Percentiles rank a stretch among this genome's conserved stretches.
These are phyloP conservation scores for Drosophila cognata DNA, from an alignment of 2,888 invertebrate species.

Conservation along the genomic window DNA sequence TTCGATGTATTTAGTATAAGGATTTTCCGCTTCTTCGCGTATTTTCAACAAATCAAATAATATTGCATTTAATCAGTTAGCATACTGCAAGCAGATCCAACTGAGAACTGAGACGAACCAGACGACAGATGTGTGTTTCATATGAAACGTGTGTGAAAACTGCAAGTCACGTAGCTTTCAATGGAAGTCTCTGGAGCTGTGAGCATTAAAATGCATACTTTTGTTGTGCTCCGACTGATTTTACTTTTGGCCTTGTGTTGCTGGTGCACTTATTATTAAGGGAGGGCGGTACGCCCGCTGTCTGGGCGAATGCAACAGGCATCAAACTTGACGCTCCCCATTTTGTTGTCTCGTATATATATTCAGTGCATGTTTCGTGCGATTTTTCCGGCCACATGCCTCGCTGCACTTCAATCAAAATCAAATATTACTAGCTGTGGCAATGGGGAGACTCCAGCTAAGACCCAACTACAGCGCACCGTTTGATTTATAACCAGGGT, in stretches of 20 bases:
- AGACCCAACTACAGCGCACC: background rate
- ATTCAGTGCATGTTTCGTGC: slow-evolving; percentile 56
- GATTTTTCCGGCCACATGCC: slow-evolving; percentile 70
- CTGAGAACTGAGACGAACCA: background rate
- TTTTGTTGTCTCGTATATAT: slow-evolving; percentile 36
- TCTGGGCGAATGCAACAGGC: slow-evolving; percentile 62
- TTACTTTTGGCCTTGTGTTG: slow-evolving; percentile 40
- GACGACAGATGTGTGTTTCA: background rate
- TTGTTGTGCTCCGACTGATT: slow-evolving; percentile 10
- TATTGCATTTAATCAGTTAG: background rate
- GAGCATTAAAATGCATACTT: slow-evolving; percentile 51
- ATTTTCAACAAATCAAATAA: background rate
- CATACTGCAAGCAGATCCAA: background rate
- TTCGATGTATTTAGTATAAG: background rate
- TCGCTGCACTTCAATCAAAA: slow-evolving; percentile 76
- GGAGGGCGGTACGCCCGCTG: background rate
- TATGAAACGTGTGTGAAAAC: background rate
- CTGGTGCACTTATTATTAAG: slow-evolving; percentile 54
- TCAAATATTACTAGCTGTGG: slow-evolving; percentile 68
- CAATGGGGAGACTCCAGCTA: slow-evolving; percentile 1
- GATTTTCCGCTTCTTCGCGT: background rate
- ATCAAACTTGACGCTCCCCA: slow-evolving; percentile 11
- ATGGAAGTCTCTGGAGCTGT: slow-evolving; percentile 34
- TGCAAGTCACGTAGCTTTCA: slow-evolving; percentile 45
- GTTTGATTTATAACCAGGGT: slow-evolving; percentile 53